These are phyloP conservation scores for Leptopilina clavipes DNA, from an alignment of 1,140 invertebrate genomes.

Conservation along the genomic window DNA sequence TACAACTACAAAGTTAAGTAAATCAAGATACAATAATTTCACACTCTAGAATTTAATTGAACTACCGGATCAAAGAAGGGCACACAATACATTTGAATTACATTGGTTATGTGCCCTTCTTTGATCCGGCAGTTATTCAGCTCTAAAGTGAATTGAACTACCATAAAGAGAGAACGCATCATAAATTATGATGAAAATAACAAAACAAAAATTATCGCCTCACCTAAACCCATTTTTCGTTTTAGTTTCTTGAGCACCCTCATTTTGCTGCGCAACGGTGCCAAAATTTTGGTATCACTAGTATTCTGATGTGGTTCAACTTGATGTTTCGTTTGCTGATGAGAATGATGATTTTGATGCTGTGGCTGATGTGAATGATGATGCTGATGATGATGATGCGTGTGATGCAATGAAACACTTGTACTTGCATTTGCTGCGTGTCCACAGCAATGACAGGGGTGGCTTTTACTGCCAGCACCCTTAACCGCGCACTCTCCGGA, in stretches of 20 bases:
- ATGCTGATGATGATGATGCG: conserved; percentile 54
- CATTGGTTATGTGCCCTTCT: too few relatives aligned
- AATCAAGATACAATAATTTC: too few relatives aligned
- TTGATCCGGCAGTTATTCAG: too few relatives aligned
- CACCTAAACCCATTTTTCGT: conserved; percentile 77
- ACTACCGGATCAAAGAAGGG: too few relatives aligned
- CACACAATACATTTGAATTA: too few relatives aligned
- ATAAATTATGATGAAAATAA: too few relatives aligned
- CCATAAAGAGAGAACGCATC: too few relatives aligned
- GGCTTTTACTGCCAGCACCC: conserved; percentile 66
- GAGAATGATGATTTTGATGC: conserved; percentile 56
- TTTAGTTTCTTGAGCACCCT: conserved; percentile 78
- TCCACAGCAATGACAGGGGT: conserved; percentile 70
- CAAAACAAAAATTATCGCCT: conserved; percentile 49
- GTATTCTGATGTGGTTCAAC: conserved; percentile 53
- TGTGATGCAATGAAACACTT: conserved; percentile 56
- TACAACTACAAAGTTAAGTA: too few relatives aligned
- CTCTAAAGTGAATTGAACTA: too few relatives aligned
- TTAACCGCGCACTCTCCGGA: conserved; percentile 71
- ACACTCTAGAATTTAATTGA: too few relatives aligned
- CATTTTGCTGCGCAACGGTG: conserved; percentile 75
- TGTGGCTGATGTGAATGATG: conserved; percentile 56
- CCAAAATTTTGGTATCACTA: conserved; percentile 70
- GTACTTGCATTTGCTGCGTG: conserved; percentile 61
- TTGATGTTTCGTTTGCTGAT: conserved; percentile 44